phyloP scores from a whole-genome alignment of 2,113 vertebrate species.

The Anseranas semipalmata region DNA sequence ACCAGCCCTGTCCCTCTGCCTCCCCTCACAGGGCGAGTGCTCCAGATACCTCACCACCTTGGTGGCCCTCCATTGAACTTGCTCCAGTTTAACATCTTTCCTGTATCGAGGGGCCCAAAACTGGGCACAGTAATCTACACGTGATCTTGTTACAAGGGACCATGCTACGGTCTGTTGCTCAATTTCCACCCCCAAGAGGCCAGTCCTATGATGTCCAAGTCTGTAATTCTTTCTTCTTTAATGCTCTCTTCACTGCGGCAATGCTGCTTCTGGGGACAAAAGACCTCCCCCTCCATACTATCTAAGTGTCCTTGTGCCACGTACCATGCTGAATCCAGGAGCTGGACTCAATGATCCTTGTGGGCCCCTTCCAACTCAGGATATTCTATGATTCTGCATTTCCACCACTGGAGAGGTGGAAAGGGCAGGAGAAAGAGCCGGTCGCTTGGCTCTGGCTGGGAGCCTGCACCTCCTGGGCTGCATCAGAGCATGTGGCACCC shows the following conservation, averaged over 20 bases:
- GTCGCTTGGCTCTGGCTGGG: background rate
- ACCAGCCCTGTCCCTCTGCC: background rate
- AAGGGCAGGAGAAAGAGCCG: background rate
- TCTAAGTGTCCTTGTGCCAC: rapidly evolving
- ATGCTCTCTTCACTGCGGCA: background rate
- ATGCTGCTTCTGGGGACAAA: background rate
- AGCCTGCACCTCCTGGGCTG: background rate
- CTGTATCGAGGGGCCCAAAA: background rate
- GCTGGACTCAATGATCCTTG: too few species aligned
- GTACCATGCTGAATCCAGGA: too few species aligned
- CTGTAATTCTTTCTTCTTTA: background rate
- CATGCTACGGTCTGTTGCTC: background rate
- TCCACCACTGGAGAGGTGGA: background rate
- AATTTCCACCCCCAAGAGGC: background rate
- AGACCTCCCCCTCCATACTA: background rate
- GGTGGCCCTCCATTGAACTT: background rate
- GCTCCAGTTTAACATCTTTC: background rate
- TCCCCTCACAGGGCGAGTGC: background rate
- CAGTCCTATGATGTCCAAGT: background rate
- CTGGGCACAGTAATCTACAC: background rate
- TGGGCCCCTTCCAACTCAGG: too few species aligned
- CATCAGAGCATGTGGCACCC: rapidly evolving
- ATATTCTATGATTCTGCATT: background rate
- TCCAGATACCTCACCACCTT: background rate
- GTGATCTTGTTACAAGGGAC: rapidly evolving